phyloP scores from a whole-genome alignment of 2,113 vertebrate species.

The Benitochromis conjunctus region DNA sequence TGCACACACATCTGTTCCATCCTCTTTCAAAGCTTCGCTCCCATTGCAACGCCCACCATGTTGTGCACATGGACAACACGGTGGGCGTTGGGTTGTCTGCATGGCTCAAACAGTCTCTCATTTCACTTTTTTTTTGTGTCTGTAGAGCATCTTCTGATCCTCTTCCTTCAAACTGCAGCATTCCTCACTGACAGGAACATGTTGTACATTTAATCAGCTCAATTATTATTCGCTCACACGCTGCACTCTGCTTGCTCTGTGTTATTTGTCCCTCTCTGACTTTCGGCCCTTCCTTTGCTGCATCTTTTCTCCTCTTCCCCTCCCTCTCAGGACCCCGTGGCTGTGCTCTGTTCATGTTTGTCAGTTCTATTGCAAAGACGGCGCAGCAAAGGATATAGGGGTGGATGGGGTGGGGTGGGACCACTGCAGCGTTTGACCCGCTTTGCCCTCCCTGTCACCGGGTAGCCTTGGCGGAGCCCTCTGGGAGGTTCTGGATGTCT shows the following conservation, averaged over 20 bases:
- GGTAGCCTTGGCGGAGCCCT: slow-evolving; percentile 21
- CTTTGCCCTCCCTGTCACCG: slow-evolving; percentile 33
- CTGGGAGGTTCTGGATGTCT: slow-evolving; percentile 32
- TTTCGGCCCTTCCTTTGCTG: background rate
- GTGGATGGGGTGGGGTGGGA: background rate
- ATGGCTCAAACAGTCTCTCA: background rate
- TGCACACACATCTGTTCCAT: background rate
- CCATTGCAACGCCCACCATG: background rate
- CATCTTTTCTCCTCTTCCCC: background rate
- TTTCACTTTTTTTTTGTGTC: background rate
- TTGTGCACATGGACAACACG: background rate
- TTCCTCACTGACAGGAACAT: background rate
- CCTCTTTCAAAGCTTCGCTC: background rate
- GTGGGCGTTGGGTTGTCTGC: background rate
- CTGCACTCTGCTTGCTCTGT: background rate
- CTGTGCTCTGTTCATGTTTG: slow-evolving; percentile 37
- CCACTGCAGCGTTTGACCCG: slow-evolving; percentile 32
- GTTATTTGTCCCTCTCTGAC: background rate
- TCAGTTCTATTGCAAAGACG: slow-evolving; percentile 39
- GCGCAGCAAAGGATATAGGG: background rate
- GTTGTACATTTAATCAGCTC: slow-evolving; percentile 28
- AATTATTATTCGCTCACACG: slow-evolving; percentile 36
- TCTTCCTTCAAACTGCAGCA: background rate
- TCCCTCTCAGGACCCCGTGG: background rate
- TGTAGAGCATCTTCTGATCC: background rate